Conservation (phyloP, 2,113 vertebrate genomes). For the Zingel zingel region DNA sequence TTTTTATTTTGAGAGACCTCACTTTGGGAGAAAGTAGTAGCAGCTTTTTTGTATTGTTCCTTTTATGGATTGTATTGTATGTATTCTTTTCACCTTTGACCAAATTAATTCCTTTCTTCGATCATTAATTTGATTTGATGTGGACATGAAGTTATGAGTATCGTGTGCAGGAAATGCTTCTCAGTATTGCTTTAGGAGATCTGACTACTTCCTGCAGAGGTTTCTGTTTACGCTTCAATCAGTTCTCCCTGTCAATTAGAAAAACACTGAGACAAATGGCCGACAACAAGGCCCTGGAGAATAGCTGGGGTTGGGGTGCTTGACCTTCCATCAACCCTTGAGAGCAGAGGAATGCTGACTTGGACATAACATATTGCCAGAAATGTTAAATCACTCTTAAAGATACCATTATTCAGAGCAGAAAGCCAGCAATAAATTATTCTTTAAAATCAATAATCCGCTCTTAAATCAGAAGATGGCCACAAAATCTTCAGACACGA, state of each 20-base stretch:
- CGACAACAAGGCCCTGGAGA: slow-evolving; percentile 33
- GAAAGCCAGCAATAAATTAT: slow-evolving; percentile 9
- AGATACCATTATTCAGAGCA: slow-evolving; percentile 15
- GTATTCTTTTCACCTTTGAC: neutral
- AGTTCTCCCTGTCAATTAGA: slow-evolving; percentile 25
- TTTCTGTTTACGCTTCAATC: slow-evolving; percentile 39
- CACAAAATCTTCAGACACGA: neutral
- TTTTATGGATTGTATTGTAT: neutral
- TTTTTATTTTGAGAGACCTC: neutral
- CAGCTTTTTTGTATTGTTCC: neutral
- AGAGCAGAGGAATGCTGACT: slow-evolving; percentile 32
- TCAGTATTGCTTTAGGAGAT: slow-evolving; percentile 13
- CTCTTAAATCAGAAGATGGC: slow-evolving; percentile 12
- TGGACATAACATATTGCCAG: neutral
- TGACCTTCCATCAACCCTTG: slow-evolving; percentile 13
- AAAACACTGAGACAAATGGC: slow-evolving; percentile 33
- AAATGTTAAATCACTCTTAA: slow-evolving; percentile 18
- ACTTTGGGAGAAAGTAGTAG: neutral
- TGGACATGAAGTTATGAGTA: slow-evolving; percentile 4
- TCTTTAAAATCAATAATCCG: slow-evolving; percentile 21
- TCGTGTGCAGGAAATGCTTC: slow-evolving; percentile 19
- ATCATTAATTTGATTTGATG: slow-evolving; percentile 10
- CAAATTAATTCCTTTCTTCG: slow-evolving; percentile 12
- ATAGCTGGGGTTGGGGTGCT: neutral
- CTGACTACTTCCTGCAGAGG: slow-evolving; percentile 26